These are phyloP conservation scores for Drosophila heteroneura DNA, from an alignment of 2,888 invertebrate genomes.

Conservation along the genomic window DNA sequence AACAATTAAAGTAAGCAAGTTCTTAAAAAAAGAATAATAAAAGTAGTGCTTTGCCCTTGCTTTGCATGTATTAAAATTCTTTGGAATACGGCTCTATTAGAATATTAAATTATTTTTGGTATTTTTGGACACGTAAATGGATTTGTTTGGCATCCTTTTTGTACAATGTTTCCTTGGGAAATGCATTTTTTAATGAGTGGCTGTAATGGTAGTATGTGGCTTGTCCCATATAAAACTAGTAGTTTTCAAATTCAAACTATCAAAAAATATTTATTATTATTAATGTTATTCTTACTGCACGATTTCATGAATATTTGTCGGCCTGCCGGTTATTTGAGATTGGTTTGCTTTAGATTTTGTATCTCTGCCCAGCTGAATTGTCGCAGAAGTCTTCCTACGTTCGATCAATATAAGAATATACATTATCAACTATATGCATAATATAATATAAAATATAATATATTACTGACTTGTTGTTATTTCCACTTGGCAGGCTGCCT, in stretches of 20 bases:
- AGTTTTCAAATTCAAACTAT: too few relatives aligned
- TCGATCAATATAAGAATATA: too few relatives aligned
- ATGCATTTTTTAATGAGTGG: too few relatives aligned
- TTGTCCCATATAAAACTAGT: too few relatives aligned
- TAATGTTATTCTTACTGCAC: too few relatives aligned
- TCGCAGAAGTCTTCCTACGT: too few relatives aligned
- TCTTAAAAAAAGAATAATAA: neutral
- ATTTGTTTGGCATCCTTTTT: neutral
- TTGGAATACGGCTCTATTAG: neutral
- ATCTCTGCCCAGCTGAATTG: neutral
- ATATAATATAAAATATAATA: slow-evolving; percentile 31
- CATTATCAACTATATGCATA: neutral
- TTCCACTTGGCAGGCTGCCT: slow-evolving; percentile 31
- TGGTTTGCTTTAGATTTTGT: neutral
- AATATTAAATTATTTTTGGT: neutral
- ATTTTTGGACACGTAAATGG: neutral
- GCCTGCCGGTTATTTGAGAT: too few relatives aligned
- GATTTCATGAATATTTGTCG: too few relatives aligned
- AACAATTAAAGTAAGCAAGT: neutral
- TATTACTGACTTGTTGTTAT: slow-evolving; percentile 15
- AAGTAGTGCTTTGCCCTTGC: neutral
- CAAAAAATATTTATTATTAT: too few relatives aligned
- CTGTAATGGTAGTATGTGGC: too few relatives aligned
- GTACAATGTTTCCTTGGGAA: too few relatives aligned
- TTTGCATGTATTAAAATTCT: neutral